Evolutionary conservation across 2,797 vertebrate genomes (phyloP), one percentile per base, ranked within the genome.

Genomic region (Monodelphis domestica): DNA sequence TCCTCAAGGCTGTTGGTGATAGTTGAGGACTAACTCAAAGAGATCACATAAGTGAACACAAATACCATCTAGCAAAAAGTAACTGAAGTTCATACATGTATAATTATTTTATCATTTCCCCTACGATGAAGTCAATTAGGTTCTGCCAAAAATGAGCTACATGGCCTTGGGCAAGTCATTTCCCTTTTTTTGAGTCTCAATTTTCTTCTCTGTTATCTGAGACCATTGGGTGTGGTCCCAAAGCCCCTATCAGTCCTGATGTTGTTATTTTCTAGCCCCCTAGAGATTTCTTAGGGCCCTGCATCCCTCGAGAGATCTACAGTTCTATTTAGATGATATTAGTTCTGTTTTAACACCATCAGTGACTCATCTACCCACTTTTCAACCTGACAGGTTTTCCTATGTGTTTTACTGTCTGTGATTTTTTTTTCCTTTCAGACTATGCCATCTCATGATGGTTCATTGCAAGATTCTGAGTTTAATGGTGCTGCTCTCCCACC

Each of bases 391-490:
- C 54, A 93, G 93, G 89, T 89, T 70, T 52, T 91, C 84, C 92
- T 92, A 54, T 28, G 63, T 55, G 50, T 94, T 78, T 87, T 57
- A 45, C 30, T 88, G 88, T 93, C 93, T 92, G 91, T 50, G 88
- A 92, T 59, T 87, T 4, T 12, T 30, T 50, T 91, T 90, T 87
- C 29, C 50, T 91, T 95, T 94, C 70, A 38, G 38, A 78, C 91
- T 95, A 88, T 87, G 50, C 93, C 91, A 88, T 94, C 92, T 84
- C 93, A 92, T 94, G 96, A 87, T 4, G 52, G 90, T 91, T 33
- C 24, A 59, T 30, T 2, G 0, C 55, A n/a, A 95, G 59, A 53
- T 78, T 38, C 30, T 1, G 5, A 53, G 0, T 0, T 84, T 90
- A 45, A 90, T 24, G 90, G 57, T 84, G 56, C 53, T 0, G 0